phyloP scores from a whole-genome alignment of 37 sponge, comb jelly and placozoan species.

The Geodia barretti region DNA sequence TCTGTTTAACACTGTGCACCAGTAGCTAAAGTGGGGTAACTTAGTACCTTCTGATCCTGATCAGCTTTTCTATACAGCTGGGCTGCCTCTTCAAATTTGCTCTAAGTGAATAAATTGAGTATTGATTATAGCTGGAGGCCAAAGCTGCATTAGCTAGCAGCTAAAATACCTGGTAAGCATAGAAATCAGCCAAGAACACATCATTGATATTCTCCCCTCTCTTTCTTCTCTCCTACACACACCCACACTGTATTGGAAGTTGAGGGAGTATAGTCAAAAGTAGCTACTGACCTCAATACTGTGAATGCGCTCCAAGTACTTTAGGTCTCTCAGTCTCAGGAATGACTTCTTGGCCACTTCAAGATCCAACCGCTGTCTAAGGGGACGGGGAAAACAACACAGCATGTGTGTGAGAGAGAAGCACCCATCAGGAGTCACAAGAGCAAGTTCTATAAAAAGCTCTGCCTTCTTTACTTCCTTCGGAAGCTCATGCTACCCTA shows the following conservation, averaged over 20 bases:
- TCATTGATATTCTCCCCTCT: constrained; percentile 70
- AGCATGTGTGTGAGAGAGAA: no score
- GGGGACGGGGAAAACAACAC: no score
- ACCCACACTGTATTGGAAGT: no score
- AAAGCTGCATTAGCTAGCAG: not conserved
- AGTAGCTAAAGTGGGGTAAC: no score
- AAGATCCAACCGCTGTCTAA: no score
- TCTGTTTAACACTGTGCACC: no score
- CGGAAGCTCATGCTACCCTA: no score
- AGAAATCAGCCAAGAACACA: constrained; percentile 85
- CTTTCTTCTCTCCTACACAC: constrained; percentile 79
- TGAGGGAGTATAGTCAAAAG: not conserved
- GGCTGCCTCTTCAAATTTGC: constrained; percentile 93
- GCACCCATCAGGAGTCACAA: no score
- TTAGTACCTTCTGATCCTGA: constrained; percentile 71
- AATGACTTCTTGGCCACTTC: constrained; percentile 65
- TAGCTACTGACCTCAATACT: constrained; percentile 74
- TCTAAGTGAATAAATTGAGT: constrained; percentile 36
- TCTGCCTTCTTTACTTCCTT: no score
- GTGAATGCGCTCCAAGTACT: constrained; percentile 86
- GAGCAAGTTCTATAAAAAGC: no score
- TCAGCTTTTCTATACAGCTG: constrained; percentile 83
- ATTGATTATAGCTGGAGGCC: not conserved
- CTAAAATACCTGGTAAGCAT: constrained; percentile 75
- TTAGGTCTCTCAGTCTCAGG: constrained; percentile 74